Percentiles rank a stretch among this genome's conserved stretches.
These are phyloP conservation scores for Spea bombifrons DNA, from an alignment of 2,113 vertebrate species.

Conservation along the genomic window DNA sequence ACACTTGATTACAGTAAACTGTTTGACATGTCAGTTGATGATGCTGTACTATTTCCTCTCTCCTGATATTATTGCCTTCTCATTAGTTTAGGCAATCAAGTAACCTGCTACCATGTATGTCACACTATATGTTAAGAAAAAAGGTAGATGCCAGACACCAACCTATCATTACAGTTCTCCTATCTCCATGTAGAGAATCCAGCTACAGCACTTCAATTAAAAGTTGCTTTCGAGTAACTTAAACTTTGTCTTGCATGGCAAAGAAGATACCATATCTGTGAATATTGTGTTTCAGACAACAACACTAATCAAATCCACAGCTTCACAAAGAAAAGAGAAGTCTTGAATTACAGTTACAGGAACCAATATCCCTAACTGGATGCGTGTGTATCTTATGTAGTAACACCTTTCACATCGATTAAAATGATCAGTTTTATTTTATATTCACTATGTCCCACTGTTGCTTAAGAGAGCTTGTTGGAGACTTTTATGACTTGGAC, in stretches of 20 bases:
- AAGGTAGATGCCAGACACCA: slow-evolving; percentile 35
- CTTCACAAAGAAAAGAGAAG: slow-evolving; percentile 36
- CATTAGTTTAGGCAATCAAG: slow-evolving; percentile 26
- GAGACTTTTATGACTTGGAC: too few relatives aligned
- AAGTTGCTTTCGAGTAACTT: slow-evolving; percentile 48
- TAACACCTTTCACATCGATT: slow-evolving; percentile 32
- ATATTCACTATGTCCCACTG: neutral
- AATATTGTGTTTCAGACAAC: slow-evolving; percentile 44
- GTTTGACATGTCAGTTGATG: slow-evolving; percentile 38
- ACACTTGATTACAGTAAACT: slow-evolving; percentile 46
- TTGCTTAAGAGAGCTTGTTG: too few relatives aligned
- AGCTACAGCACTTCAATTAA: slow-evolving; percentile 43
- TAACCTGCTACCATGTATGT: slow-evolving; percentile 46
- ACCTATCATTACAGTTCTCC: slow-evolving; percentile 47
- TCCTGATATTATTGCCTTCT: slow-evolving; percentile 36
- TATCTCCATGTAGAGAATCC: slow-evolving; percentile 37
- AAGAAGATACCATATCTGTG: slow-evolving; percentile 37
- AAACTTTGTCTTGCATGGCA: slow-evolving; percentile 48
- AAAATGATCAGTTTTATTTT: slow-evolving; percentile 2
- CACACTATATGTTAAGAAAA: slow-evolving; percentile 47
- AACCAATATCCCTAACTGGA: slow-evolving; percentile 31
- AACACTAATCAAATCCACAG: slow-evolving; percentile 44
- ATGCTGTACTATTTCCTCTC: neutral
- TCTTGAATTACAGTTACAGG: slow-evolving; percentile 34
- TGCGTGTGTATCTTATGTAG: slow-evolving; percentile 32